Evolutionary conservation across 2,888 invertebrate species (phyloP).

Genomic region (Drosophila paranaensis): DNA sequence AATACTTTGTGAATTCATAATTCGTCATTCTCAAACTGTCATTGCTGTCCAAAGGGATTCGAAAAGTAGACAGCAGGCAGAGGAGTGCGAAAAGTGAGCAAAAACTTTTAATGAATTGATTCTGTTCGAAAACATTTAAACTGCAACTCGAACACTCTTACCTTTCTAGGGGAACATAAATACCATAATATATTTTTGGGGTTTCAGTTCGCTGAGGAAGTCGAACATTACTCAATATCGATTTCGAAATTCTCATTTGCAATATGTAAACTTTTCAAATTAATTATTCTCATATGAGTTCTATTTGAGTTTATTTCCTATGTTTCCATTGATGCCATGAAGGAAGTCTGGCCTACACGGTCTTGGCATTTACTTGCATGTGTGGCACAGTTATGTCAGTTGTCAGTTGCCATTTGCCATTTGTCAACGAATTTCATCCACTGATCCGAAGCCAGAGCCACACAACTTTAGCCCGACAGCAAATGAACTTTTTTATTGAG

Average conservation of each 20-base stretch:
- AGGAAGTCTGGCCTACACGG: slow-evolving; percentile 11
- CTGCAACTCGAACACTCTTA: not conserved
- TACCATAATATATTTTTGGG: not conserved
- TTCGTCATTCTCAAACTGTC: not conserved
- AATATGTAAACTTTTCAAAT: slow-evolving; percentile 4
- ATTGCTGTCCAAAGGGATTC: not conserved
- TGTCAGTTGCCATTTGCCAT: not conserved
- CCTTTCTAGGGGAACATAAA: not conserved
- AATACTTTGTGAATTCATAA: not conserved
- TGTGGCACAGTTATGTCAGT: slow-evolving; percentile 21
- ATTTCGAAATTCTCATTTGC: not conserved
- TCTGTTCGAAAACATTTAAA: not conserved
- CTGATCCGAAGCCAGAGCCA: slow-evolving; percentile 6
- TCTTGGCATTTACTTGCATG: slow-evolving; percentile 1
- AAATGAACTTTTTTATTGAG: slow-evolving; percentile 68
- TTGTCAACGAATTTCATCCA: slow-evolving; percentile 9
- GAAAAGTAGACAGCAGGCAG: not conserved
- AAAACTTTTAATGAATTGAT: slow-evolving; percentile 2
- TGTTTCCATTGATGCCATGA: slow-evolving; percentile 20
- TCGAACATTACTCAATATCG: not conserved
- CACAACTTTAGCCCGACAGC: slow-evolving; percentile 34
- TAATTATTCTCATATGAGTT: slow-evolving; percentile 13
- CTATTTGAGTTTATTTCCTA: slow-evolving; percentile 12
- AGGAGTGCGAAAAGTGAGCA: not conserved
- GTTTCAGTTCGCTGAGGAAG: not conserved